phyloP scores from a whole-genome alignment of 2,113 vertebrate species.

The Alexandromys fortis region DNA sequence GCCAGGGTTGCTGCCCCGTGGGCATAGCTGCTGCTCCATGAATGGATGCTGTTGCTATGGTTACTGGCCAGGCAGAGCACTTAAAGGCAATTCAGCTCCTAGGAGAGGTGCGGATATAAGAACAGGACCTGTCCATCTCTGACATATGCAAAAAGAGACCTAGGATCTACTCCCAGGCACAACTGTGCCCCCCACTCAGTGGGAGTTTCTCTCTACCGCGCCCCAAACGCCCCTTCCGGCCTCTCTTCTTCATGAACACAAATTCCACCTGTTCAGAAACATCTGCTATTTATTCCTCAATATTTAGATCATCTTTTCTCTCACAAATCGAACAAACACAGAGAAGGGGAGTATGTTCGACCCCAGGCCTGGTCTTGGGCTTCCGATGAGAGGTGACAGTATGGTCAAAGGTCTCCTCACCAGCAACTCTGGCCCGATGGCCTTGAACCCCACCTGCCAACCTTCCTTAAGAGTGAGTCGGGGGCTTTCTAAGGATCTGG shows the following conservation, averaged over 20 bases:
- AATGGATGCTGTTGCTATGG: neutral
- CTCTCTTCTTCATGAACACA: constrained; percentile 24
- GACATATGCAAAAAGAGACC: neutral
- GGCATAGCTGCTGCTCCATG: neutral
- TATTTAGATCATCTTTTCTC: constrained; percentile 37
- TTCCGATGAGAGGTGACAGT: neutral
- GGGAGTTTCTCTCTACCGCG: neutral
- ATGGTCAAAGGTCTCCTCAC: constrained; percentile 30
- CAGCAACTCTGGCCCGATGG: constrained; percentile 37
- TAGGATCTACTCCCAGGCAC: no score
- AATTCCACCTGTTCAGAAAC: constrained; percentile 52
- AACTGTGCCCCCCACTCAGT: neutral
- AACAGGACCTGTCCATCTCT: neutral
- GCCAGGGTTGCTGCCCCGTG: neutral
- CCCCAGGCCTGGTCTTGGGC: constrained; percentile 27
- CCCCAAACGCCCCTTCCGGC: neutral
- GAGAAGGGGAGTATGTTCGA: constrained; percentile 54
- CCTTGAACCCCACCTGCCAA: constrained; percentile 25
- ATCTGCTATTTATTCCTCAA: constrained; percentile 71
- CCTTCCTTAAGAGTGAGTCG: constrained; percentile 14
- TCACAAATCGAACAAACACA: constrained; percentile 57
- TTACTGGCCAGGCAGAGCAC: neutral
- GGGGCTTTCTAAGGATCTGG: constrained; percentile 2
- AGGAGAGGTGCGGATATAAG: neutral
- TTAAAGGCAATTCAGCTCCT: neutral